phyloP scores from a whole-genome alignment of 2,113 vertebrate genomes.

The Gymnarchus niloticus region DNA sequence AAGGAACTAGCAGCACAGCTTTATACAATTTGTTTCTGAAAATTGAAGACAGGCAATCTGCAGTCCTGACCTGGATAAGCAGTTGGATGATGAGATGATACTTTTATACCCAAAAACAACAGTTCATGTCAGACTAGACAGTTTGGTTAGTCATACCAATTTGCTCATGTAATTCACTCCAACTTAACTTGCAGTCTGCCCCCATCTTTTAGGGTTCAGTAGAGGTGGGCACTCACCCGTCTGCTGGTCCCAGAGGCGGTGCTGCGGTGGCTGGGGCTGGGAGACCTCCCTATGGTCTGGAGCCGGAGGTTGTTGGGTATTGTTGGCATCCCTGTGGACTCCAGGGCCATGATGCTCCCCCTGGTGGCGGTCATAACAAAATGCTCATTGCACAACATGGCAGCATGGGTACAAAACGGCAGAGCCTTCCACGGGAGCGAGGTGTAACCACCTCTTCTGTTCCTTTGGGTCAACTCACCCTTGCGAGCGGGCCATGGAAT shows the following conservation, averaged over 20 bases:
- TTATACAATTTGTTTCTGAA: no score
- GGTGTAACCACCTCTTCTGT: neutral
- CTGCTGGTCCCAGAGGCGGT: slow-evolving; percentile 43
- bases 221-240: slow-evolving; percentile 64
- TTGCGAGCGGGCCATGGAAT: slow-evolving; percentile 54
- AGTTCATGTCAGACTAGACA: neutral
- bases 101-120: no score
- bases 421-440: neutral
- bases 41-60: no score
- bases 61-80: no score
- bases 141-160: neutral
- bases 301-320: slow-evolving; percentile 53
- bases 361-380: slow-evolving; percentile 44
- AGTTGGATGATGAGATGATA: no score
- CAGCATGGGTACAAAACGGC: neutral
- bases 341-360: slow-evolving; percentile 59
- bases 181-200: neutral
- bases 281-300: slow-evolving; percentile 48
- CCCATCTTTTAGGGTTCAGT: neutral
- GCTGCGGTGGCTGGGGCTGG: slow-evolving; percentile 45
- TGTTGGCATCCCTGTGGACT: slow-evolving; percentile 52
- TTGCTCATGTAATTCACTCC: neutral
- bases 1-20: no score
- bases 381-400: neutral
- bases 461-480: slow-evolving; percentile 53